phyloP scores from a whole-genome alignment of 2,113 vertebrate species.

The Daubentonia madagascariensis region DNA sequence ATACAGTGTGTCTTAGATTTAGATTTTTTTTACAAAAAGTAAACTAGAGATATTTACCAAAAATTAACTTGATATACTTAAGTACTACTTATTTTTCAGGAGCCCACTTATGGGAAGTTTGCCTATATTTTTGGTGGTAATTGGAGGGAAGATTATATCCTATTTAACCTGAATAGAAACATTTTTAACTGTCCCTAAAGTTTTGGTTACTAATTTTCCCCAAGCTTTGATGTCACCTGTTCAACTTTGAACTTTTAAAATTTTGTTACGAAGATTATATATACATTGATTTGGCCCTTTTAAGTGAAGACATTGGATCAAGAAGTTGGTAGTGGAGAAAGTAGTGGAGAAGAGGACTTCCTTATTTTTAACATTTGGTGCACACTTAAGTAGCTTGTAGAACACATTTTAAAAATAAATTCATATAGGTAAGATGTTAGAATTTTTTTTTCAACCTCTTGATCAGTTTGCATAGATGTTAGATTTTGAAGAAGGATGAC shows the following conservation, averaged over 20 bases:
- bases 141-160: not conserved
- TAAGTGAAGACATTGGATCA: not conserved
- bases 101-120: not conserved
- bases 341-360: not conserved
- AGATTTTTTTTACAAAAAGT: not conserved
- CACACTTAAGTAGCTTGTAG: not conserved
- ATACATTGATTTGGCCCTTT: constrained; percentile 16
- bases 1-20: not conserved
- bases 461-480: not conserved
- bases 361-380: not conserved
- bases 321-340: not conserved
- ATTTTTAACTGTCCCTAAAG: not conserved
- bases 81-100: not conserved
- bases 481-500: not conserved
- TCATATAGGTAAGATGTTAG: not conserved
- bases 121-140: not conserved
- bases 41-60: not conserved
- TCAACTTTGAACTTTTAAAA: not conserved
- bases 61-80: not conserved
- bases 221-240: not conserved
- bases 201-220: not conserved
- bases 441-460: too few relatives aligned
- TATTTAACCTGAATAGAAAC: not conserved
- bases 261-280: not conserved
- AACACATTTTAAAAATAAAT: not conserved